Evolutionary conservation across 2,888 invertebrate species (phyloP).

Genomic region (Dynastes maya): DNA sequence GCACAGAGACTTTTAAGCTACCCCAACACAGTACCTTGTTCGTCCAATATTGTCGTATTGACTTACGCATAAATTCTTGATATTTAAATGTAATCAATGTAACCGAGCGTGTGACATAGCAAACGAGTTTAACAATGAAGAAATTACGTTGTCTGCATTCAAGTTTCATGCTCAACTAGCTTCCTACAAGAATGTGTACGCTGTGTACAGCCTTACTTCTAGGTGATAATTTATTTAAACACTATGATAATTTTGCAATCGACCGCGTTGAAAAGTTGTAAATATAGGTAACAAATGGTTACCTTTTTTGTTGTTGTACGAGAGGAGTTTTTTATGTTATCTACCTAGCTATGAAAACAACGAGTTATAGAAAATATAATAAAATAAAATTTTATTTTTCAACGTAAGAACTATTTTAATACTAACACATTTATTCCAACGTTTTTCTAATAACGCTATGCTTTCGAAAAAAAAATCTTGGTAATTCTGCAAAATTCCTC

Average conservation of each 20-base stretch:
- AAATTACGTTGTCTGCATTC: constrained; percentile 3
- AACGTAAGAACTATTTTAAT: no score
- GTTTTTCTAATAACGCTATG: no score
- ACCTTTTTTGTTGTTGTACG: background rate
- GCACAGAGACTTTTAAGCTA: constrained; percentile 40
- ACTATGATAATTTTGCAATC: constrained; percentile 1
- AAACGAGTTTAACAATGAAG: background rate
- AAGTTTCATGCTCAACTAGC: background rate
- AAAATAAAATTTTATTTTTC: no score
- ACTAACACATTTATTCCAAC: no score
- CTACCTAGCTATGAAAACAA: background rate
- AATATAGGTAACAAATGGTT: background rate
- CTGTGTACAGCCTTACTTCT: background rate
- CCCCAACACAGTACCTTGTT: constrained; percentile 25
- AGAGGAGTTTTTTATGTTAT: background rate
- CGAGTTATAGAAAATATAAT: background rate
- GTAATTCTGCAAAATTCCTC: no score
- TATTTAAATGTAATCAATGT: constrained; percentile 7
- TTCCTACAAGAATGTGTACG: background rate
- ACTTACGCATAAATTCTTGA: background rate
- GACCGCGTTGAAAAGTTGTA: background rate
- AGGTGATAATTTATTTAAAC: background rate
- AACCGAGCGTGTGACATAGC: background rate
- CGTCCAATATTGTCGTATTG: background rate
- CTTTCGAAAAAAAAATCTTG: no score